Conservation (phyloP, 2,888 invertebrate genomes). For the Caenorhabditis sp. region DNA sequence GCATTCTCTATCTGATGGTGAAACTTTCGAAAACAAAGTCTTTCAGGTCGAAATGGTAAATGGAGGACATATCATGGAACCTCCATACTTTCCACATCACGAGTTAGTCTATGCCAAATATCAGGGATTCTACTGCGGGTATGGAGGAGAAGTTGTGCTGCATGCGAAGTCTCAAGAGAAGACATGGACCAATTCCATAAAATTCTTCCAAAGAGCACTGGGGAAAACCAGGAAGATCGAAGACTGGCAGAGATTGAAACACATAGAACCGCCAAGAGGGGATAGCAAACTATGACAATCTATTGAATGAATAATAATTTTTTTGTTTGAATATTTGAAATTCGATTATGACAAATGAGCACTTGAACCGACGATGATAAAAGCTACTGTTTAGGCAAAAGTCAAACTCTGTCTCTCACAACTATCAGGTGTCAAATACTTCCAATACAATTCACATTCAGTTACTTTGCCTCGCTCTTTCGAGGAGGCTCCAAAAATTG, state of each 20-base stretch:
- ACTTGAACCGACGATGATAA: too few species aligned
- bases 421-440: too few species aligned
- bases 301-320: too few species aligned
- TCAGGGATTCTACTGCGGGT: conserved; percentile 67
- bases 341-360: too few species aligned
- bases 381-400: too few species aligned
- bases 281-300: conserved; percentile 36
- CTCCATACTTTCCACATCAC: conserved; percentile 70
- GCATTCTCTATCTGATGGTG: neutral
- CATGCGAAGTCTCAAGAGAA: conserved; percentile 68
- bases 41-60: conserved; percentile 60
- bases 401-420: too few species aligned
- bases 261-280: conserved; percentile 21
- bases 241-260: conserved; percentile 45
- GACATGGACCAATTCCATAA: conserved; percentile 64
- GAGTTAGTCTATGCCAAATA: conserved; percentile 67
- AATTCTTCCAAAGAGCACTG: conserved; percentile 63
- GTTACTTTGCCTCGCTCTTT: conserved; percentile 52
- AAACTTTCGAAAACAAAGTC: neutral
- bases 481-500: conserved; percentile 62
- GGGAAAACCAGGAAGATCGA: conserved; percentile 47
- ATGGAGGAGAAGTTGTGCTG: conserved; percentile 68
- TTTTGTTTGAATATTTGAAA: too few species aligned
- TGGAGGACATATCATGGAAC: conserved; percentile 73
- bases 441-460: too few species aligned